Evolutionary conservation across 1,140 invertebrate species (phyloP).

Genomic region (Drosophila triauraria): DNA sequence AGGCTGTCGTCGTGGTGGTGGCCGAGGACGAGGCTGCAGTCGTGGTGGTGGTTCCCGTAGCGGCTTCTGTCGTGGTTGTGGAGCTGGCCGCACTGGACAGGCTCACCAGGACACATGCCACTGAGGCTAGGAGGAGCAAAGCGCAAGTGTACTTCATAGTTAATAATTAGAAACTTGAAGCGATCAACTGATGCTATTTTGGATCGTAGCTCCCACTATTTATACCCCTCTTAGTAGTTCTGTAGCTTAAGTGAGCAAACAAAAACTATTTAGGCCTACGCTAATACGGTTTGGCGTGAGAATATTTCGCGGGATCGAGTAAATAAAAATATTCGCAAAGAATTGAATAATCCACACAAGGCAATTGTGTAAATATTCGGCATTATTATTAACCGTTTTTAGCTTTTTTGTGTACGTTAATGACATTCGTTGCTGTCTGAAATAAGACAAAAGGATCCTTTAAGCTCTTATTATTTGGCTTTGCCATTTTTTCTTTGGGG

Average conservation of each 20-base stretch:
- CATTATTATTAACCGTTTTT: neutral
- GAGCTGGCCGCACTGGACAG: slow-evolving; percentile 3
- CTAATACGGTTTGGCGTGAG: slow-evolving; percentile 11
- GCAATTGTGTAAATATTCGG: slow-evolving; percentile 19
- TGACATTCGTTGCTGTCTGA: neutral
- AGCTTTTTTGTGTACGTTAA: neutral
- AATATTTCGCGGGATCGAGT: slow-evolving; percentile 6
- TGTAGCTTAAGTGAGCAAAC: slow-evolving; percentile 2
- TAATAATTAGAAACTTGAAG: neutral
- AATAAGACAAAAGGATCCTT: neutral
- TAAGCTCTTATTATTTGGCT: neutral
- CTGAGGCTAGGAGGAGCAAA: slow-evolving; percentile 8
- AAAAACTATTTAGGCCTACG: neutral
- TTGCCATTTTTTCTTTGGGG: neutral
- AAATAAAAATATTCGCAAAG: slow-evolving; percentile 17
- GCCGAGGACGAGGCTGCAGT: slow-evolving; percentile 7
- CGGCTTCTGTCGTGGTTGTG: slow-evolving; percentile 4
- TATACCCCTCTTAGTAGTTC: slow-evolving; percentile 2
- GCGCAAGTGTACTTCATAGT: slow-evolving; percentile 9
- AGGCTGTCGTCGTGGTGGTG: slow-evolving; percentile 3
- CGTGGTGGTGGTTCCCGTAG: neutral
- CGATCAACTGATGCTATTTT: slow-evolving; percentile 37
- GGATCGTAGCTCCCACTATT: slow-evolving; percentile 1
- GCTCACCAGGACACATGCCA: slow-evolving; percentile 21
- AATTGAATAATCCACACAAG: neutral